Conservation (phyloP, 2,113 vertebrate species). For the crab-eating macaque (Macaca fascicularis) region DNA sequence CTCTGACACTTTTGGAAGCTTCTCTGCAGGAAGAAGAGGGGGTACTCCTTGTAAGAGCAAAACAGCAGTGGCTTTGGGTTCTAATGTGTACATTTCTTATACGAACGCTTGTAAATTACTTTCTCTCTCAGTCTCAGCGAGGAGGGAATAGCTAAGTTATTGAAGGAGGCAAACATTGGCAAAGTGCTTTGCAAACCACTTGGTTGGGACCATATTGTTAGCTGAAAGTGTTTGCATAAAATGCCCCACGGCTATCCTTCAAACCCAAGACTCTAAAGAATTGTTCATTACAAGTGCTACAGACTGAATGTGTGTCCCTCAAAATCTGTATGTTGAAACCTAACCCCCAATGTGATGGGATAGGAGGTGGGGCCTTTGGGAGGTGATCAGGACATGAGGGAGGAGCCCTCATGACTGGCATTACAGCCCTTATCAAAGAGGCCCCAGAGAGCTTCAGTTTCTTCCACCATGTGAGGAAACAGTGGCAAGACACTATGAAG, state of each 20-base stretch:
- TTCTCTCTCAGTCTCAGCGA: not conserved
- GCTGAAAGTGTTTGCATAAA: not conserved
- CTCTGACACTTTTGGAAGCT: fast-evolving
- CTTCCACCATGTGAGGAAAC: not conserved
- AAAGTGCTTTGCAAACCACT: not conserved
- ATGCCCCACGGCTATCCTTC: no score
- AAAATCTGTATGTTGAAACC: no score
- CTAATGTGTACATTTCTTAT: not conserved
- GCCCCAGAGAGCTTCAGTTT: not conserved
- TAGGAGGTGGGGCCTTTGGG: not conserved
- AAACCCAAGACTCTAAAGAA: not conserved
- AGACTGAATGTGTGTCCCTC: no score
- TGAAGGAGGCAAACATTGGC: not conserved
- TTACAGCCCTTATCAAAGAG: not conserved
- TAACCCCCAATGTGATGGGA: no score
- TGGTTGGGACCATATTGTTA: not conserved
- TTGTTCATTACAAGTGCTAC: not conserved
- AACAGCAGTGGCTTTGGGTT: no score
- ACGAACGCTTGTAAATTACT: not conserved
- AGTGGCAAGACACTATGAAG: not conserved
- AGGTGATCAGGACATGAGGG: not conserved
- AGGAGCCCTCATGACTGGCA: not conserved
- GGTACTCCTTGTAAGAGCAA: not conserved
- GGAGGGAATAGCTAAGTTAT: not conserved
- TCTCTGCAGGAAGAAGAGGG: not conserved